These are phyloP conservation scores for Emys orbicularis DNA, from an alignment of 2,797 vertebrate species.

Conservation along the genomic window DNA sequence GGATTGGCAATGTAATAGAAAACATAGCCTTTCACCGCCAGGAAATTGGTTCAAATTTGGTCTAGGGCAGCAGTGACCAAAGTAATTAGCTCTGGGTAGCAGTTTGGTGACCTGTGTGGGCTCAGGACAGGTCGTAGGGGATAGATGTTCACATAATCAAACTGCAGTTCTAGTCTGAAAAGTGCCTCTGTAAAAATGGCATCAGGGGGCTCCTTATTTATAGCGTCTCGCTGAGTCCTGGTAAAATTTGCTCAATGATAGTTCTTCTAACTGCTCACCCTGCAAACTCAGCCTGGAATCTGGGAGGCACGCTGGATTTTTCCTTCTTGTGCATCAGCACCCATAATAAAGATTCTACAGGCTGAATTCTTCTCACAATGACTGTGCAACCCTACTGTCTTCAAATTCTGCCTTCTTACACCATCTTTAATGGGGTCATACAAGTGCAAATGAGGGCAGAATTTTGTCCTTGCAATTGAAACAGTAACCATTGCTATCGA, in stretches of 20 bases:
- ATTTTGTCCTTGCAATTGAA: background rate
- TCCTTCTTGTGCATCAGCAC: background rate
- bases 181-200: background rate
- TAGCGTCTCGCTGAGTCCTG: background rate
- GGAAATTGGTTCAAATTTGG: background rate
- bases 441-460: background rate
- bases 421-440: background rate
- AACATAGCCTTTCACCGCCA: background rate
- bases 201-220: background rate
- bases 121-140: background rate
- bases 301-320: constrained; percentile 2
- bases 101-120: background rate
- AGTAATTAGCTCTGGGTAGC: background rate
- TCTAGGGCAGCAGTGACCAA: background rate
- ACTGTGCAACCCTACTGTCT: background rate
- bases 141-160: background rate
- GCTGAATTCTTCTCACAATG: constrained; percentile 10
- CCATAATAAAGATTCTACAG: background rate
- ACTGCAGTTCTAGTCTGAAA: background rate
- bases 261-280: background rate
- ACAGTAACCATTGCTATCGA: background rate
- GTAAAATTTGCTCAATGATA: background rate
- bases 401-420: background rate
- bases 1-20: background rate
- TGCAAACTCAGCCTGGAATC: rapidly evolving